A percentile compares a stretch with the other conserved stretches of the same genome.
Evolutionary conservation across 2,888 invertebrate species (phyloP).

Genomic region (Polydesmus complanatus): DNA sequence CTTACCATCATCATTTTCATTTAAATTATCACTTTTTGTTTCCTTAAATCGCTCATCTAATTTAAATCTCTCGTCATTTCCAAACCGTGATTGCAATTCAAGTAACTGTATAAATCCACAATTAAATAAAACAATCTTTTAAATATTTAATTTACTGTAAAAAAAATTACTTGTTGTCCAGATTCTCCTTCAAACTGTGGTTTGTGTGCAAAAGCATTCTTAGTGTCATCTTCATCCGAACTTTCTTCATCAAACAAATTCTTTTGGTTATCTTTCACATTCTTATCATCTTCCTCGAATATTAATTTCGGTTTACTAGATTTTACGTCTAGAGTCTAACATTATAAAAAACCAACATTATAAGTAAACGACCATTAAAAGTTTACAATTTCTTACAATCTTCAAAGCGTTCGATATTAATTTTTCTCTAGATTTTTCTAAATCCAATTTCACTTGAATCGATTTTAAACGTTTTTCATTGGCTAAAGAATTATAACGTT

Average conservation of each 20-base stretch:
- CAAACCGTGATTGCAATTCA: conserved; percentile 54
- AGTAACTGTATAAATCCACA: conserved; percentile 39
- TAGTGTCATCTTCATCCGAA: conserved; percentile 39
- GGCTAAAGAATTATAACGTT: not conserved
- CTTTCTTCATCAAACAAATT: not conserved
- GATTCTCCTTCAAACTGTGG: conserved; percentile 51
- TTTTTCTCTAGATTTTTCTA: not conserved
- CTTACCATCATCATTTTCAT: not conserved
- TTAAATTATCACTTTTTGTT: not conserved
- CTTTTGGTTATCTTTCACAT: not conserved
- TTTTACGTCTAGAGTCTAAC: too few species aligned
- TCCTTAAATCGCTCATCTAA: conserved; percentile 59
- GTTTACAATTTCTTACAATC: conserved; percentile 1
- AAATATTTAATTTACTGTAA: not conserved
- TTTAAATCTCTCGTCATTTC: conserved; percentile 60
- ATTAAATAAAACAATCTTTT: conserved; percentile 28
- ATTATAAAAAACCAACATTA: too few species aligned
- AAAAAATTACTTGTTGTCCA: conserved; percentile 39
- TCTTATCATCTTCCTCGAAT: not conserved
- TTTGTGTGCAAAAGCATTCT: conserved; percentile 38
- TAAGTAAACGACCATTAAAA: too few species aligned
- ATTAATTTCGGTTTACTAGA: not conserved
- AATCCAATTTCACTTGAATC: not conserved
- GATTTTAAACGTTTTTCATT: not conserved
- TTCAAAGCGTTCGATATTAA: not conserved